A percentile compares a stretch with the other conserved stretches of the same genome.
Conservation (phyloP, 2,797 vertebrate genomes). For the Nannoperca obscura region DNA sequence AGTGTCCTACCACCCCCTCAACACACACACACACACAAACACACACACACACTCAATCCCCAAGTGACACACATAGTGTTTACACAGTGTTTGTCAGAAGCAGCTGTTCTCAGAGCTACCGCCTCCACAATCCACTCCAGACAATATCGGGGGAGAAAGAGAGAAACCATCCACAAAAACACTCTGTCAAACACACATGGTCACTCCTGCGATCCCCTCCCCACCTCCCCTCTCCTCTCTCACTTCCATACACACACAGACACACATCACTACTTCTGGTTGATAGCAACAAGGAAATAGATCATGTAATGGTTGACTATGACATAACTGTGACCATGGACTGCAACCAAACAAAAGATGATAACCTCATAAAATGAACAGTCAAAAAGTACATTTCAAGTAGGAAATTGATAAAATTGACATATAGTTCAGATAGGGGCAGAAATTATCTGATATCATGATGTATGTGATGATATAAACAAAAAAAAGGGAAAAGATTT, state of each 20-base stretch:
- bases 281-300: constrained; percentile 23
- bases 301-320: constrained; percentile 21
- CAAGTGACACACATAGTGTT: constrained; percentile 68
- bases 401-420: background rate
- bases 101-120: constrained; percentile 76
- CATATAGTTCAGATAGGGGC: background rate
- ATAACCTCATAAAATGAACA: background rate
- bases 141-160: constrained; percentile 66
- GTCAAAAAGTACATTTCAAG: constrained; percentile 5
- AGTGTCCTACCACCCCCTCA: constrained; percentile 54
- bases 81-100: constrained; percentile 73
- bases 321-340: constrained; percentile 3
- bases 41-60: constrained; percentile 49
- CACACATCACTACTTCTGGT: constrained; percentile 20
- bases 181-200: constrained; percentile 79
- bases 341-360: constrained; percentile 4
- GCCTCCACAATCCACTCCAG: constrained; percentile 76
- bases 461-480: constrained; percentile 28
- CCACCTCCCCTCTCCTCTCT: constrained; percentile 7
- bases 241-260: constrained; percentile 27
- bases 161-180: constrained; percentile 68
- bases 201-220: constrained; percentile 57
- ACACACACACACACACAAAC: constrained; percentile 25
- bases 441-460: constrained; percentile 12
- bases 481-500: background rate